phyloP scores from a whole-genome alignment of 2,797 vertebrate genomes.

The Pyrrhura leucotis region DNA sequence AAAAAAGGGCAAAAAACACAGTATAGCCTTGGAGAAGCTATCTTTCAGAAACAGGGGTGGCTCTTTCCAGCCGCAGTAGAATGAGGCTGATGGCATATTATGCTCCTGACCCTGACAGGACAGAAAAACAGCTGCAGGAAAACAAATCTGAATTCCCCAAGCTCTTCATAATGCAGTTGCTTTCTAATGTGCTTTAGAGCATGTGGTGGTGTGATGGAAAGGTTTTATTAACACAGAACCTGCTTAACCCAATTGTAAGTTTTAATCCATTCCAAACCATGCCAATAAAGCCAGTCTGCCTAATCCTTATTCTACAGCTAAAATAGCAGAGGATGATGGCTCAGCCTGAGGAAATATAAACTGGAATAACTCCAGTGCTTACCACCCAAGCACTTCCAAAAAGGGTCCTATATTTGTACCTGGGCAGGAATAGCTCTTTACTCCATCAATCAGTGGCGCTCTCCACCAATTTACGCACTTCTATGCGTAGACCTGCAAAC shows the following conservation, averaged over 20 bases:
- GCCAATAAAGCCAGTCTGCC: neutral
- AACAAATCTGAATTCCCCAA: slow-evolving; percentile 45
- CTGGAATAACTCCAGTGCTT: neutral
- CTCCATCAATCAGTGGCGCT: neutral
- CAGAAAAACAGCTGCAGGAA: slow-evolving; percentile 34
- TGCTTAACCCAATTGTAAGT: slow-evolving; percentile 31
- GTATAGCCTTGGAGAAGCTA: neutral
- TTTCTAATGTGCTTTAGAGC: slow-evolving; percentile 10
- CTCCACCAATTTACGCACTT: neutral
- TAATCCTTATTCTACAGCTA: neutral
- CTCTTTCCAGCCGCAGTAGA: neutral
- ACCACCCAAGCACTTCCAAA: neutral
- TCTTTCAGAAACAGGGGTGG: neutral
- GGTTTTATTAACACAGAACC: slow-evolving; percentile 50
- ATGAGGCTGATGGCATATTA: neutral
- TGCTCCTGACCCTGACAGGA: neutral
- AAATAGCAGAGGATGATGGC: neutral
- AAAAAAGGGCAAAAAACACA: neutral
- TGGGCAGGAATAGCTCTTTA: neutral
- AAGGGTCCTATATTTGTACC: neutral
- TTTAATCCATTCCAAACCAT: slow-evolving; percentile 32
- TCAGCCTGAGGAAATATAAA: neutral
- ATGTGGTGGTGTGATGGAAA: slow-evolving; percentile 17
- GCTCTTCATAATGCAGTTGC: neutral
- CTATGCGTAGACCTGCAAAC: neutral